phyloP scores from a whole-genome alignment of 2,888 invertebrate genomes.

The Synanthedon formicaeformis region DNA sequence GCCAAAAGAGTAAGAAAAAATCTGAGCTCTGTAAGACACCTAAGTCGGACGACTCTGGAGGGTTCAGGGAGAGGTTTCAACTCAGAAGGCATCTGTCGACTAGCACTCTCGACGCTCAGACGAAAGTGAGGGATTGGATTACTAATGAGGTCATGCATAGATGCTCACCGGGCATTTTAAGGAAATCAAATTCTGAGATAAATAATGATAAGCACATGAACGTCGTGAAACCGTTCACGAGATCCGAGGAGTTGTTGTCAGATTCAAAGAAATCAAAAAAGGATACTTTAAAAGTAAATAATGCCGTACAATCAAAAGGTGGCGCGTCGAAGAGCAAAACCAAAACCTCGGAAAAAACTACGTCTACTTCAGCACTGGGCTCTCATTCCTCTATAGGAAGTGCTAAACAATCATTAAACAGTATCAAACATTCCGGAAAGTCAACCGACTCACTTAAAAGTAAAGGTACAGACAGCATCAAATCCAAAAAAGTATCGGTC shows the following conservation, averaged over 20 bases:
- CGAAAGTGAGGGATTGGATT: slow-evolving; percentile 90
- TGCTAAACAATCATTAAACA: slow-evolving; percentile 36
- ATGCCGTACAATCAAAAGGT: slow-evolving; percentile 21
- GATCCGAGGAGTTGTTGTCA: slow-evolving; percentile 58
- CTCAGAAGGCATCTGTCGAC: slow-evolving; percentile 79
- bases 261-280: slow-evolving; percentile 37
- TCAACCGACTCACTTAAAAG: slow-evolving; percentile 60
- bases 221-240: slow-evolving; percentile 42
- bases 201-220: slow-evolving; percentile 35
- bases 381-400: slow-evolving; percentile 54
- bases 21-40: slow-evolving; percentile 68
- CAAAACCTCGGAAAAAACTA: slow-evolving; percentile 58
- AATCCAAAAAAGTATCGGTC: slow-evolving; percentile 79
- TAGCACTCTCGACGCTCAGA: slow-evolving; percentile 86
- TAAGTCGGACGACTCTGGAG: slow-evolving; percentile 66
- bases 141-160: slow-evolving; percentile 81
- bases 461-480: slow-evolving; percentile 47
- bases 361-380: slow-evolving; percentile 56
- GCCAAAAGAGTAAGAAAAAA: slow-evolving; percentile 66
- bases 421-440: slow-evolving; percentile 36
- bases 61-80: slow-evolving; percentile 73
- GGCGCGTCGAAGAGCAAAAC: slow-evolving; percentile 30
- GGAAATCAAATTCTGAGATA: slow-evolving; percentile 60
- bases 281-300: slow-evolving; percentile 23
- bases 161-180: slow-evolving; percentile 75